Evolutionary conservation across 2,113 vertebrate species (phyloP), one percentile per base, ranked within the genome.

Genomic region (Martes martes): DNA sequence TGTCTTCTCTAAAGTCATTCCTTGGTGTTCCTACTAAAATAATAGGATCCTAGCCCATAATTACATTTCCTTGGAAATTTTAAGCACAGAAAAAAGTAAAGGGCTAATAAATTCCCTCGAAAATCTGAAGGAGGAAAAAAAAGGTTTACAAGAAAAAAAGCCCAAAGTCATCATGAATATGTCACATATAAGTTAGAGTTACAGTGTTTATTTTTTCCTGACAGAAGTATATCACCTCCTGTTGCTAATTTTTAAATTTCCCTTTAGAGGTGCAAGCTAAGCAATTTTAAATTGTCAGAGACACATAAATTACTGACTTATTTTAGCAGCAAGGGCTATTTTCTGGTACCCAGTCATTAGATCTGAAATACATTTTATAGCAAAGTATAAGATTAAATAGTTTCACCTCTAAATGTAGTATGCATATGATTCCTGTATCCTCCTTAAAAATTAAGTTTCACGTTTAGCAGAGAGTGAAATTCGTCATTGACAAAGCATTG

Each of bases 401-500:
- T 96, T 82, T 93, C 39, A 50, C 91, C 93, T 96, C 78, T 97
- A 91, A 96, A 71, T 82, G 39, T 80, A 82, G 28, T 81, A 21
- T 15, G 21, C 50, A 23, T 97, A 82, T 80, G 8, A 23, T 91
- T 71, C 1, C 69, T 82, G 15, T 81, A 91, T 31, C 63, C 84
- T 96, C 59, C 96, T 97, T 98, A 92, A 95, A 97, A 89, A 95
- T 97, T 67, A 98, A 65, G 33, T 97, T 98, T 97, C 47, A n/a
- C 95, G 61, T 97, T 98, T 93, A 19, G 84, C 96, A 67, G 36
- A 79, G 90, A 89, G 47, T 93, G 97, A 96, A 97, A 97, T 96
- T 14, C 76, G 23, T 61, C 31, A 96, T n/a, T 89, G 63, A 85
- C 74, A 71, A 33, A 85, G 96, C 95, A 94, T 95, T 65, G 26